phyloP scores from a whole-genome alignment of 2,113 vertebrate genomes.

The Anarhynchus alexandrinus region DNA sequence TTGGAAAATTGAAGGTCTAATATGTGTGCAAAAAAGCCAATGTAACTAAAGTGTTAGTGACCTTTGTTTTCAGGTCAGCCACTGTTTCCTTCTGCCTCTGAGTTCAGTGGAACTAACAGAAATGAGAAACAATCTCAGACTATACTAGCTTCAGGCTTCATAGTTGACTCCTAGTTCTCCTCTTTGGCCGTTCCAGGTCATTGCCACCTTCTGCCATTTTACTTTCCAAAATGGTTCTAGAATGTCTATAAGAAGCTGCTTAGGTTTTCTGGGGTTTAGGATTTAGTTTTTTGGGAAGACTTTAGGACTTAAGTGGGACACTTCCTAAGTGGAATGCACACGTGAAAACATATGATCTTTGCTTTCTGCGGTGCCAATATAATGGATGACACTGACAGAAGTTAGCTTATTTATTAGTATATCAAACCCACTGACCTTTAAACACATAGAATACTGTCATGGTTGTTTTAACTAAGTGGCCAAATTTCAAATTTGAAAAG shows the following conservation, averaged over 20 bases:
- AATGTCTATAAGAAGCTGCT: neutral
- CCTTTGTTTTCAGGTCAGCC: neutral
- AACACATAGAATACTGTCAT: neutral
- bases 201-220: neutral
- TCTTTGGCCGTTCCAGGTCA: neutral
- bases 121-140: neutral
- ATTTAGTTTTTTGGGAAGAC: neutral
- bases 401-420: neutral
- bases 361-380: neutral
- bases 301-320: neutral
- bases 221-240: neutral
- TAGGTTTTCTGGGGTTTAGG: neutral
- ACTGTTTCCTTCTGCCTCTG: neutral
- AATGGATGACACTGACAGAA: neutral
- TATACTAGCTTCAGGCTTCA: neutral
- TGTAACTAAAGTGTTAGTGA: neutral
- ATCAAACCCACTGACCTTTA: neutral
- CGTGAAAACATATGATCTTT: neutral
- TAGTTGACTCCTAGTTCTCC: neutral
- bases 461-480: neutral
- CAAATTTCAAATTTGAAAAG: neutral
- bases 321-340: neutral
- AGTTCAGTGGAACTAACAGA: neutral
- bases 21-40: neutral
- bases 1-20: neutral